Conservation (phyloP, 2,888 invertebrate genomes). For the Lycocerus yunnanus region DNA sequence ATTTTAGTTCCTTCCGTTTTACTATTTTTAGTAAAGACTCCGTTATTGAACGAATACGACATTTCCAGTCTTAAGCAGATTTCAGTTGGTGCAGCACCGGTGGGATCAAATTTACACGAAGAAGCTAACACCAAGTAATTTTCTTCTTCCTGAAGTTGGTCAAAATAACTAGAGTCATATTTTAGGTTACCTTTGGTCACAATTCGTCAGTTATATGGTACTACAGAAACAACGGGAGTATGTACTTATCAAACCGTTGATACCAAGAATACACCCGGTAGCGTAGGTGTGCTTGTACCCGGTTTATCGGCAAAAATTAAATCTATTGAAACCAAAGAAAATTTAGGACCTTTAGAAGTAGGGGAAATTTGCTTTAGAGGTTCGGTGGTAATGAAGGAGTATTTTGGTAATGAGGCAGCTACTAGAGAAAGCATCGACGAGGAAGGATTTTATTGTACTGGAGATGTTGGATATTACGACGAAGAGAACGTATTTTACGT, state of each 20-base stretch:
- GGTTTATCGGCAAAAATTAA: constrained; percentile 63
- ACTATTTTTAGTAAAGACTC: constrained; percentile 78
- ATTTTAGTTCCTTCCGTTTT: constrained; percentile 56
- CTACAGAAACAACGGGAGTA: not conserved
- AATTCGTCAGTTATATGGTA: constrained; percentile 6
- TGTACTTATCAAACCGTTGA: not conserved
- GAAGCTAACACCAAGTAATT: constrained; percentile 4
- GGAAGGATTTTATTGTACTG: constrained; percentile 76
- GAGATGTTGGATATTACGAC: constrained; percentile 81
- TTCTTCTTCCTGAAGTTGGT: not conserved
- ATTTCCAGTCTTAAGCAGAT: constrained; percentile 67
- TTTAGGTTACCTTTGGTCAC: not conserved
- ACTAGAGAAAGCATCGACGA: constrained; percentile 66
- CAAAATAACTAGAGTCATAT: not conserved
- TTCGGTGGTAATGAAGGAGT: constrained; percentile 68
- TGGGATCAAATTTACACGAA: constrained; percentile 64
- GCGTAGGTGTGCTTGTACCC: constrained; percentile 64
- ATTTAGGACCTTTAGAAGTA: constrained; percentile 62
- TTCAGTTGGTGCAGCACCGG: constrained; percentile 76
- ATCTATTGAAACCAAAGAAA: constrained; percentile 63
- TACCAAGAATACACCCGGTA: not conserved
- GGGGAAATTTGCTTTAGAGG: constrained; percentile 85
- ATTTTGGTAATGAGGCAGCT: constrained; percentile 68
- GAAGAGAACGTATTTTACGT: constrained; percentile 74
- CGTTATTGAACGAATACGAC: constrained; percentile 72